Percentiles rank a stretch among this genome's conserved stretches.
These are phyloP conservation scores for Bufo gargarizans DNA, from an alignment of 2,113 vertebrate genomes.

Conservation along the genomic window DNA sequence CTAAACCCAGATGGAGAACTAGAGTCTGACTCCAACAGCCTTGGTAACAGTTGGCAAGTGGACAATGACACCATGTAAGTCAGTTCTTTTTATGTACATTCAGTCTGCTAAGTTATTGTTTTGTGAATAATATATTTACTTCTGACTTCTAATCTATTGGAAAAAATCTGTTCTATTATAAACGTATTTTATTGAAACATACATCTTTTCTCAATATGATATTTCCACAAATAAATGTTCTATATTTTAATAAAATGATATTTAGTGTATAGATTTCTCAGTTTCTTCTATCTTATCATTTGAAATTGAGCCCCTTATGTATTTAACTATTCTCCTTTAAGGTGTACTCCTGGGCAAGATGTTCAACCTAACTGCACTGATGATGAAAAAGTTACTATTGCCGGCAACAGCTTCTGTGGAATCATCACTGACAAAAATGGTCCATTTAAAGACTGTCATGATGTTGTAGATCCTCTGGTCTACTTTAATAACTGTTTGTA, in stretches of 20 bases:
- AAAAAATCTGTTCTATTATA: not conserved
- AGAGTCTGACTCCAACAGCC: slow-evolving; percentile 64
- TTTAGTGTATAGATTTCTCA: not conserved
- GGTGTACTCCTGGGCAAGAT: slow-evolving; percentile 62
- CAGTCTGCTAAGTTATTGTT: not conserved
- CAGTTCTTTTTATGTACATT: not conserved
- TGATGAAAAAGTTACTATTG: slow-evolving; percentile 62
- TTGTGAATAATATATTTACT: not conserved
- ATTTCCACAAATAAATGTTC: not conserved
- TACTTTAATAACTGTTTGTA: slow-evolving; percentile 65
- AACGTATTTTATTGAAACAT: not conserved
- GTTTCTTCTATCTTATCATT: not conserved
- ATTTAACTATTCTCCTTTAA: not conserved
- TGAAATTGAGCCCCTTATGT: not conserved
- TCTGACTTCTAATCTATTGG: not conserved
- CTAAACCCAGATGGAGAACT: slow-evolving; percentile 68
- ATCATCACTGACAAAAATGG: slow-evolving; percentile 60
- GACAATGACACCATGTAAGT: slow-evolving; percentile 67
- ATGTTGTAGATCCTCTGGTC: slow-evolving; percentile 54
- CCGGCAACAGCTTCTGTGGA: slow-evolving; percentile 57
- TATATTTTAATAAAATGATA: not conserved
- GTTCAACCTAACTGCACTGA: slow-evolving; percentile 63
- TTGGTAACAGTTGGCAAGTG: slow-evolving; percentile 73
- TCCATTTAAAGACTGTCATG: slow-evolving; percentile 66
- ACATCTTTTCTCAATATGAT: not conserved